Percentiles rank a stretch among this genome's conserved stretches.
Conservation (phyloP, 2,888 invertebrate species). For the Pachymerium ferrugineum region DNA sequence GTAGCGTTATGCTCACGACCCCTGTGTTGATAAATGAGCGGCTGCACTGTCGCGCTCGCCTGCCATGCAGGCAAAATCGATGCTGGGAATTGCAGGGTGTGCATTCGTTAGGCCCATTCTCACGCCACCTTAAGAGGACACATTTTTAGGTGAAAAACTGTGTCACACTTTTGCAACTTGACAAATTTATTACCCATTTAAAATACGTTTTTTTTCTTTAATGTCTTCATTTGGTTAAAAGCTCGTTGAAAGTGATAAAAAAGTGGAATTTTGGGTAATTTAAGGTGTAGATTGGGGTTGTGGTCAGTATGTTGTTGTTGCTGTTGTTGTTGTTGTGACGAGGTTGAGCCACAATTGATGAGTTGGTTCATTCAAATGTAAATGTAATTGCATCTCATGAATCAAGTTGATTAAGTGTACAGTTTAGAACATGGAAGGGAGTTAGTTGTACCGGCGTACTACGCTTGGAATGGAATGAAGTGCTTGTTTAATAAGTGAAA, state of each 20-base stretch:
- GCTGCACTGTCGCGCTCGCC: constrained; percentile 27
- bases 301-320: background rate
- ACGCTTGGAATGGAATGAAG: background rate
- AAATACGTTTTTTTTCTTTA: background rate
- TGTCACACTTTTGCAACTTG: background rate
- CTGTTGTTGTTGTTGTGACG: constrained; percentile 16
- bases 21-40: constrained; percentile 9
- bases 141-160: background rate
- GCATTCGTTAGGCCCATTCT: background rate
- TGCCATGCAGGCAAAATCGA: constrained; percentile 27
- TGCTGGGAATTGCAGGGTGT: constrained; percentile 21
- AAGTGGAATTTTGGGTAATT: background rate
- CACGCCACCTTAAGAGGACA: background rate
- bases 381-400: constrained; percentile 7
- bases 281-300: background rate
- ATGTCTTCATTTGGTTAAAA: background rate
- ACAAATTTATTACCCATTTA: no score
- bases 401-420: constrained; percentile 27
- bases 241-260: background rate
- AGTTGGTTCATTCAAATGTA: constrained; percentile 15
- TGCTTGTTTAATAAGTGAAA: background rate
- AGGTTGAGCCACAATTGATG: constrained; percentile 12
- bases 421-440: background rate
- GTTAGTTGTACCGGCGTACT: background rate
- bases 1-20: constrained; percentile 4